phyloP scores from a whole-genome alignment of 2,888 invertebrate genomes.

The Cylindroiulus punctatus region DNA sequence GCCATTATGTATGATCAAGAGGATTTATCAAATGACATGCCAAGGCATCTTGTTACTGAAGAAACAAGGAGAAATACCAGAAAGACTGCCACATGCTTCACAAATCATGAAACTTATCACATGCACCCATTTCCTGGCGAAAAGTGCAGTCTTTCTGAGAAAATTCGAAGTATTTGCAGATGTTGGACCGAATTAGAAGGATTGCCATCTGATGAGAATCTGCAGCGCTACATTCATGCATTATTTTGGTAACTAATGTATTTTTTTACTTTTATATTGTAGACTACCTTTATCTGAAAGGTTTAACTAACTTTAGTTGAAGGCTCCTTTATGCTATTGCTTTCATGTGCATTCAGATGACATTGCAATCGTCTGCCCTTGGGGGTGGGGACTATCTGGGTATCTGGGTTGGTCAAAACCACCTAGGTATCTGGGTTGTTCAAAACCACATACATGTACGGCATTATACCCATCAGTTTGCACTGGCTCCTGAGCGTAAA shows the following conservation, averaged over 20 bases:
- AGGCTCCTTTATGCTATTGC: too few relatives aligned
- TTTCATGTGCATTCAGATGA: too few relatives aligned
- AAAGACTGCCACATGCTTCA: background rate
- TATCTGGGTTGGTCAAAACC: too few relatives aligned
- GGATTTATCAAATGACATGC: constrained; percentile 31
- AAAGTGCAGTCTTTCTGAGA: background rate
- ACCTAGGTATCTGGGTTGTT: too few relatives aligned
- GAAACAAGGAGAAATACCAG: background rate
- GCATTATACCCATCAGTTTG: too few relatives aligned
- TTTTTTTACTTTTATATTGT: too few relatives aligned
- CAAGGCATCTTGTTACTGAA: background rate
- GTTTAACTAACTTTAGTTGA: too few relatives aligned
- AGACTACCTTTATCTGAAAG: too few relatives aligned
- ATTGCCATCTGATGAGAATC: background rate
- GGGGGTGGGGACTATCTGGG: too few relatives aligned
- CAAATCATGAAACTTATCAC: background rate
- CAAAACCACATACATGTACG: too few relatives aligned
- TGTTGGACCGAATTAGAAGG: constrained; percentile 11
- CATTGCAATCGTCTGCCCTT: too few relatives aligned
- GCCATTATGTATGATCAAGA: background rate
- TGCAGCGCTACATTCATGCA: constrained; percentile 3
- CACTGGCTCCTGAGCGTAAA: too few relatives aligned
- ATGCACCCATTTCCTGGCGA: background rate
- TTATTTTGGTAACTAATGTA: background rate
- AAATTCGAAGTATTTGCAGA: background rate